Base-by-base conservation (phyloP, 1,140 invertebrate genomes). In the Drosophila tani region DNA sequence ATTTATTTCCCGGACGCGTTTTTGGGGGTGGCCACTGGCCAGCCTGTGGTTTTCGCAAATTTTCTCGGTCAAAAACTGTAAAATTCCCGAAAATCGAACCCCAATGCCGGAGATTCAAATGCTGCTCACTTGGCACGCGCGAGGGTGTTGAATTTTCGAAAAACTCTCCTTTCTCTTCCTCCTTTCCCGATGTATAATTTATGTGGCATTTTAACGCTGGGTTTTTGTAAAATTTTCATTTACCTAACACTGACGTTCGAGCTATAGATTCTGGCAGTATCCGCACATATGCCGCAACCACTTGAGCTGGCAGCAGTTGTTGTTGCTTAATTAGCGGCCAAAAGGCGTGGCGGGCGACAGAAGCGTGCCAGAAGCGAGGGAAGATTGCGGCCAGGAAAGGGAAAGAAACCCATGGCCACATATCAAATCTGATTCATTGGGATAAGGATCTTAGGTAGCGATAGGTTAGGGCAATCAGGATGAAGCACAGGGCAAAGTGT, bases 191-290 rank as follows among this genome's bases (percentile, higher is more conserved):
- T 74, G 71, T 43, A 85, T 90, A 90, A 90, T 91, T 90, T 90
- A 90, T 90, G 85, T 90, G 85, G 81, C 84, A 88, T 69, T 88
- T 88, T 84, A 90, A 79, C 85, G 84, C 67, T 53, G 50, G 62
- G 70, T 75, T 73, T 74, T 66, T 58, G 43, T 79, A 82, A 88
- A 88, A 81, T 81, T 46, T 70, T 55, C 47, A 45, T 81, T 75
- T 79, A 73, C 51, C 47, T 68, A 65, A 75, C 40, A 57, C 47
- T 58, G 60, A 38, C 27, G 32, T 56, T 24, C 3, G 3, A 21
- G 46, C n/a, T 32, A 32, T 50, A 65, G 21, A 27, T 53, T 24
- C 27, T 11, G 38, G 46, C 38, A 17, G 19, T 38, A 63, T 69
- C 79, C 51, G 63, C 63, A 50, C 85, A 88, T 88, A 90, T 88